Base-by-base conservation (phyloP, 1,140 invertebrate species). In the Hydropsyche tenuis region DNA sequence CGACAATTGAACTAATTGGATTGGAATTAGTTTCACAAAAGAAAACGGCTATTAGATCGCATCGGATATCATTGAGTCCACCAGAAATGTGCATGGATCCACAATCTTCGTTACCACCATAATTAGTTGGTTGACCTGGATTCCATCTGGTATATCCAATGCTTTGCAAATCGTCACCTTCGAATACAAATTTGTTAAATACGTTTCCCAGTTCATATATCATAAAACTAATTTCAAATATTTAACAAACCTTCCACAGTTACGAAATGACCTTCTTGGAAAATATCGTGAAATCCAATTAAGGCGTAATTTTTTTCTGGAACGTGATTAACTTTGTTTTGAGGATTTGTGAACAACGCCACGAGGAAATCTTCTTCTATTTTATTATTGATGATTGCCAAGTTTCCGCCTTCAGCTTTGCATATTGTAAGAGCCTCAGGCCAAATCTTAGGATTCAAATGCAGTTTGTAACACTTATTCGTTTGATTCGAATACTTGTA, bases 41-140 rank as follows among this genome's bases (percentile, higher is more conserved):
- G 60, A 73, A 73, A 2, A 60, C 65, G 5, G 42, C 30, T 7
- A 1, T 23, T 7, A 62, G 37, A 3, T 14, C 16, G 30, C 73
- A 73, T 37, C 43, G 20, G 20, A 73, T 14, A n/a, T n/a, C n/a
- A n/a, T n/a, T n/a, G n/a, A n/a, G n/a, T n/a, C n/a, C n/a, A n/a
- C n/a, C n/a, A n/a, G 5, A 45, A 16, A 16, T 43, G 43, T 53
- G 14, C 45, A 73, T 53, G 5, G 73, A 73, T 37, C 73, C 73
- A 45, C 73, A 73, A 69, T 70, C 43, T 69, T 73, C 73, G 60
- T 69, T 69, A 12, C 73, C 65, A 42, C 37, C 30, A 16, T n/a
- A n/a, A 60, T 69, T 73, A 22, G 69, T 51, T 7, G 73, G 73
- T 62, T 73, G 64, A 43, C 64, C 65, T 18, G 14, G 22, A n/a